Base-by-base conservation (phyloP, 2,888 invertebrate genomes). In the Meganola albula region DNA sequence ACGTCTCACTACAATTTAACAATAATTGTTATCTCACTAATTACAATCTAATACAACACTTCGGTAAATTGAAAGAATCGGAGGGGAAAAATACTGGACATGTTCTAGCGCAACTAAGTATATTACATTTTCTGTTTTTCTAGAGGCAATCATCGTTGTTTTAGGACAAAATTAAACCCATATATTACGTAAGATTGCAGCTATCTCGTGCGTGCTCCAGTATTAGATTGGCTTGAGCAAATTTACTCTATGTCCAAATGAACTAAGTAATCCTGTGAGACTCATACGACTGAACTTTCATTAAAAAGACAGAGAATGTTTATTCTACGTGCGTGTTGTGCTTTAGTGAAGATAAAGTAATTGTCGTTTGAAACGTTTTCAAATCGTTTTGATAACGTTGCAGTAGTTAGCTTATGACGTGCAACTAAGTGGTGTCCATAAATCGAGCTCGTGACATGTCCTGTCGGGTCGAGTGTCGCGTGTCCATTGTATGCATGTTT, bases 161-260 rank as follows among this genome's bases (percentile, higher is more conserved):
- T 46, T 47, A 48, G 53, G 58, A 46, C 61, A 45, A 62, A 71
- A 72, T 71, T 69, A 71, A 71, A 71, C 61, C 55, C 53, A 62
- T 71, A 73, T 62, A 70, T 73, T 71, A 71, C 62, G 61, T 55
- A 57, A 59, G 58, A 59, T 53, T 50, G 53, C 48, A 49, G 57
- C 64, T 63, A 65, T 65, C 56, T 63, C 54, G 58, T 63, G 53
- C 59, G 60, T 62, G 51, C 54, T 49, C 40, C 58, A 49, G 60
- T 60, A 74, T 74, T 72, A 77, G 69, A 77, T 76, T 77, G 75
- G 67, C 60, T 61, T 62, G 71, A 71, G 77, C 75, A 78, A 77
- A 80, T 75, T 76, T 73, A 60, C 68, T 64, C 67, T 59, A 62
- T 67, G 74, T 68, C 73, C 69, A 71, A 78, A 78, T 76, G 68